Evolutionary conservation across 2,888 invertebrate species (phyloP), one percentile per base, ranked within the genome.

Genomic region (Oeneis ivallda): DNA sequence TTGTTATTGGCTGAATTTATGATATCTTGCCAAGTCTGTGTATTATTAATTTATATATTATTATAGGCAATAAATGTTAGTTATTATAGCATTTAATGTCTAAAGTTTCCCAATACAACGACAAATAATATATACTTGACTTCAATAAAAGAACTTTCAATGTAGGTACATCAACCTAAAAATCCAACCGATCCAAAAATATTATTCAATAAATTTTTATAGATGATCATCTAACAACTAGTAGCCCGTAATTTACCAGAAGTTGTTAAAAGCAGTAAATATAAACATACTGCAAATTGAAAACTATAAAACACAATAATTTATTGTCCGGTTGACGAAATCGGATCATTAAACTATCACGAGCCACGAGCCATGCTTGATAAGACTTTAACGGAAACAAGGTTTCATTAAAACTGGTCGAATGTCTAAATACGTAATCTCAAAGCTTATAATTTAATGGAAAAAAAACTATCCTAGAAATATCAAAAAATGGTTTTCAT

Each of bases 301-400:
- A 34, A 32, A 53, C 53, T 53, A 34, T 53, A 15, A 53, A 53
- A 15, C 34, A n/a, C n/a, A 34, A 53, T 53, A 34, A 53, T 53
- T 53, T 53, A 53, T 53, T 34, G 53, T 34, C 15, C 15, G n/a
- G 2, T 53, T 53, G 53, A 49, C 49, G 17, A 19, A 49, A 49
- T 17, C 17, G 19, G 17, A 49, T 19, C 49, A 49, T 49, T 10
- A 49, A 49, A 49, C 10, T 9, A 34, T 53, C 32, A 13, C 53
- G 32, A 10, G 13, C 11, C 32, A 13, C 53, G 32, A 10, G 13
- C 11, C 50, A 7, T 50, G 32, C 32, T 32, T 50, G 26, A 11
- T 50, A 11, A 26, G 45, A 13, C 5, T 7, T 13, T 3, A 45
- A 7, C 15, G 45, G 15, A n/a, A 45, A 2, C 45, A 15, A 45